phyloP scores from a whole-genome alignment of 2,113 vertebrate species.

The Lepisosteus oculatus region DNA sequence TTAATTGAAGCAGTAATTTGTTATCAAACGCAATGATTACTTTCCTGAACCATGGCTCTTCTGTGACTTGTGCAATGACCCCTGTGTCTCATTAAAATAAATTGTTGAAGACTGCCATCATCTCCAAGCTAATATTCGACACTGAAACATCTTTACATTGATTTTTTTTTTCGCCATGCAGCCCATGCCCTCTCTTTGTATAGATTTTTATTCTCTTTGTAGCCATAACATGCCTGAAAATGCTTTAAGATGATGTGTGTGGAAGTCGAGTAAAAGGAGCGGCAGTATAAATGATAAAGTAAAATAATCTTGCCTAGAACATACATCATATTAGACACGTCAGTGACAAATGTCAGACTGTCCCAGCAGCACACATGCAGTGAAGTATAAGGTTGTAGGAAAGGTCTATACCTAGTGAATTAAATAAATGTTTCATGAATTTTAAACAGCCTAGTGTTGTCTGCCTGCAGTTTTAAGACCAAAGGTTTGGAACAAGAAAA shows the following conservation, averaged over 20 bases:
- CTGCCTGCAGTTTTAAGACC: constrained; percentile 63
- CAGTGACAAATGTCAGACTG: constrained; percentile 47
- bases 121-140: background rate
- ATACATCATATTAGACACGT: constrained; percentile 45
- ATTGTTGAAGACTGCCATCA: background rate
- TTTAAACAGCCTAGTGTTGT: constrained; percentile 65
- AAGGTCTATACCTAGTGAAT: constrained; percentile 54
- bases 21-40: constrained; percentile 49
- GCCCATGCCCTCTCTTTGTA: constrained; percentile 4
- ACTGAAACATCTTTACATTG: background rate
- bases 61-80: constrained; percentile 29
- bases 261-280: constrained; percentile 25
- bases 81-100: constrained; percentile 7
- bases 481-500: constrained; percentile 49
- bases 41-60: constrained; percentile 25
- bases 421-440: constrained; percentile 67
- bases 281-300: constrained; percentile 34
- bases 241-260: constrained; percentile 6
- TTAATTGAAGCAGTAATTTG: constrained; percentile 45
- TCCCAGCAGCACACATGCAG: constrained; percentile 32
- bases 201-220: background rate
- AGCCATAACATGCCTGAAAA: background rate
- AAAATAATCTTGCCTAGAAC: constrained; percentile 45
- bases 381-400: constrained; percentile 53
- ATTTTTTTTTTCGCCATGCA: background rate